Percentiles rank a stretch among this genome's conserved stretches.
Conservation (phyloP, 53 echinoderm and acorn worm species). For the Temnopleurus reevesii region DNA sequence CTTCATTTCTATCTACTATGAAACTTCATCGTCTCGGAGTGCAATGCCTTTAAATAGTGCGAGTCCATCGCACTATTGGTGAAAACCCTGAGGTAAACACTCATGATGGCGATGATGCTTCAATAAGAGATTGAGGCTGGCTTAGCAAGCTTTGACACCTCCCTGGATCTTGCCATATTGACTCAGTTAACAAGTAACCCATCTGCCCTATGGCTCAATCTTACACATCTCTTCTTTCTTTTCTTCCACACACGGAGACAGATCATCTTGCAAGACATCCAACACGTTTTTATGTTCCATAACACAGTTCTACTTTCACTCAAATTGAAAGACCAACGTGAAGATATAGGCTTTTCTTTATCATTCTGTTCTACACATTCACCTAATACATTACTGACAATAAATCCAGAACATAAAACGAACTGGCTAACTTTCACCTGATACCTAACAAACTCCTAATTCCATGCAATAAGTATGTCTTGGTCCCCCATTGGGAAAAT, state of each 20-base stretch:
- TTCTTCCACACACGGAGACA: background rate
- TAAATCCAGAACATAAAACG: too few relatives aligned
- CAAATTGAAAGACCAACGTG: too few relatives aligned
- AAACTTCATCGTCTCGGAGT: too few relatives aligned
- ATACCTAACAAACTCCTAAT: too few relatives aligned
- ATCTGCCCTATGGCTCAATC: conserved; percentile 1
- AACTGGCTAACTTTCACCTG: too few relatives aligned
- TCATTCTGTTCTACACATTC: too few relatives aligned
- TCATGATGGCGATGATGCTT: conserved; percentile 24
- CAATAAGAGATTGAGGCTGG: conserved; percentile 19
- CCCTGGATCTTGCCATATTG: background rate
- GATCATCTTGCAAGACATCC: background rate
- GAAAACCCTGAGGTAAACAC: background rate
- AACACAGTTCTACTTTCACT: background rate
- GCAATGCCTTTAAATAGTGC: background rate
- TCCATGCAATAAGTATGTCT: too few relatives aligned
- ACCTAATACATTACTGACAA: too few relatives aligned
- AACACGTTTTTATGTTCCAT: background rate
- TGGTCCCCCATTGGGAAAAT: too few relatives aligned
- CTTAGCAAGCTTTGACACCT: background rate
- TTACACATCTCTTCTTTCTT: background rate
- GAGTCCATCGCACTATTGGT: conserved; percentile 16
- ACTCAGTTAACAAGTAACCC: conserved; percentile 18
- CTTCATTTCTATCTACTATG: too few relatives aligned
- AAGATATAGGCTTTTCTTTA: too few relatives aligned